Base-by-base conservation (phyloP, 2,113 vertebrate species). In the Hyaena hyaena region DNA sequence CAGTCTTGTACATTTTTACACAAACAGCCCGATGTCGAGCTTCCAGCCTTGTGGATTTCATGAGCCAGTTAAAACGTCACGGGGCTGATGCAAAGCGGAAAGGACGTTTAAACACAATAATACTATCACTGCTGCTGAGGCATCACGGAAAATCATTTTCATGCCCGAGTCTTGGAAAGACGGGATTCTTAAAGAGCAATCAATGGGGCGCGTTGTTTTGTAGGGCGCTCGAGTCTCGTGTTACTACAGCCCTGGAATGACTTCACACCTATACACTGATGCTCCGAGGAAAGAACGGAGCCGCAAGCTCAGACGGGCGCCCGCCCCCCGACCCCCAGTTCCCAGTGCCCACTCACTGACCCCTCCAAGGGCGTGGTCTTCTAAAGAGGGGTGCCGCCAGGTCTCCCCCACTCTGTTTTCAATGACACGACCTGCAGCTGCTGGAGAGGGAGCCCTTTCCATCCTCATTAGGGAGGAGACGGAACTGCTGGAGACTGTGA, bases 301-400 rank as follows among this genome's bases (percentile, higher is more conserved):
- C 14, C 1, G 19, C 19, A 15, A 31, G 17, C 10, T 9, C 3
- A 35, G 24, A 0, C 0, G 0, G 0, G 2, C 63, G 26, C 19
- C 4, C 39, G 7, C 31, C 16, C 65, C 53, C 53, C 53, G 39
- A 9, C 61, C 23, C 61, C 39, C 6, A 0, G 24, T 14, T 4
- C 66, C 45, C 4, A 24, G 2, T 1, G 4, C 24, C 15, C 61
- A 1, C 50, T 24, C 53, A 0, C 45, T 24, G 17, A 1, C 48
- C 0, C 19, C 10, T 31, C 50, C 28, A 4, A 10, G 23, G 92
- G 33, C 11, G 0, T 7, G 0, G 0, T 31, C 73, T 31, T 1
- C 0, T 45, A 23, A 26, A 17, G 5, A 39, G 5, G 76, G 5
- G 17, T 68, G 15, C 23, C 24, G 1, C 0, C 1, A 3, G 5